A percentile compares a stretch with the other conserved stretches of the same genome.
These are phyloP conservation scores for Drosophila infuscata DNA, from an alignment of 2,888 invertebrate genomes.

Conservation along the genomic window DNA sequence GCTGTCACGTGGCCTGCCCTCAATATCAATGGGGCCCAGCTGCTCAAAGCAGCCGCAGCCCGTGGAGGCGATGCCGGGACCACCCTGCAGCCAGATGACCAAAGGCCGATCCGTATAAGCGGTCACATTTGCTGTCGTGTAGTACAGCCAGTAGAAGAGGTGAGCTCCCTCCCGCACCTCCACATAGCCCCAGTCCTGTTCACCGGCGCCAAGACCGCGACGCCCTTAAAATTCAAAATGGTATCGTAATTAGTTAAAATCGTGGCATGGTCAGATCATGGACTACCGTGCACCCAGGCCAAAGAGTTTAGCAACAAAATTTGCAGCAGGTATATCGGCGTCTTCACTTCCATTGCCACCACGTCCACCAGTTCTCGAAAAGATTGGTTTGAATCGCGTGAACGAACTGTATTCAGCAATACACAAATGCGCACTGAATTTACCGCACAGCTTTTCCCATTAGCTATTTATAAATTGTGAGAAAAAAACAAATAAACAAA, in stretches of 20 bases:
- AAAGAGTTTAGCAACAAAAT: conserved; percentile 36
- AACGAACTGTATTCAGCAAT: conserved; percentile 27
- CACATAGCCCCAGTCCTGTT: conserved; percentile 91
- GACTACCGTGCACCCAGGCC: conserved; percentile 41
- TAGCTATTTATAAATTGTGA: conserved; percentile 67
- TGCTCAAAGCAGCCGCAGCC: conserved; percentile 94
- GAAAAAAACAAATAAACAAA: conserved; percentile 49
- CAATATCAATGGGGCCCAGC: conserved; percentile 90
- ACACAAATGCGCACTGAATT: conserved; percentile 64
- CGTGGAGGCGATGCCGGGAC: conserved; percentile 91
- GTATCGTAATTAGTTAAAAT: not conserved
- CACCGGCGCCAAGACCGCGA: conserved; percentile 86
- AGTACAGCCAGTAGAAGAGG: conserved; percentile 95
- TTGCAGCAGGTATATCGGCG: conserved; percentile 7
- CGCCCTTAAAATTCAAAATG: conserved; percentile 43
- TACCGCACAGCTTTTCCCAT: conserved; percentile 40
- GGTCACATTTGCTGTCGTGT: conserved; percentile 88
- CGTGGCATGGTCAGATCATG: not conserved
- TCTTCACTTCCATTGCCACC: conserved; percentile 51
- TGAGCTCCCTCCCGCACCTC: conserved; percentile 90
- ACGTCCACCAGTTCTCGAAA: conserved; percentile 27
- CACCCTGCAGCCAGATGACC: conserved; percentile 94
- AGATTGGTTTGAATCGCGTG: not conserved
- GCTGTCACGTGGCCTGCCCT: conserved; percentile 88
- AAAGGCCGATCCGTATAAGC: conserved; percentile 89